Percentiles rank a stretch among this genome's conserved stretches.
Conservation (phyloP, 2,797 vertebrate species). For the Prionace glauca region DNA sequence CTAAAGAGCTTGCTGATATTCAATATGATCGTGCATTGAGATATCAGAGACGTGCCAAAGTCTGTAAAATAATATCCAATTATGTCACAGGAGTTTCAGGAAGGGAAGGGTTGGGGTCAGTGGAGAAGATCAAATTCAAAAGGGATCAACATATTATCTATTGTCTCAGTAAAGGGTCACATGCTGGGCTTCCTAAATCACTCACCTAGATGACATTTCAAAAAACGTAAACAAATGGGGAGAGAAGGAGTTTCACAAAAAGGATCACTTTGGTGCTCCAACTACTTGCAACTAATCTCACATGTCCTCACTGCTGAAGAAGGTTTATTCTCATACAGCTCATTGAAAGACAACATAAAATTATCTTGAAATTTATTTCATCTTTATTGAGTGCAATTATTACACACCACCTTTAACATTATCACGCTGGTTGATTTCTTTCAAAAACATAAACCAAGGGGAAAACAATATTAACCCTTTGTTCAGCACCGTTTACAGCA, state of each 20-base stretch:
- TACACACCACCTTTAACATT: conserved; percentile 27
- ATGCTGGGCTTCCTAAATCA: background rate
- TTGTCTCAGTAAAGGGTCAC: background rate
- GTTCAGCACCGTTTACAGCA: background rate
- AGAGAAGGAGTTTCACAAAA: no score
- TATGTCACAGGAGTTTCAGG: background rate
- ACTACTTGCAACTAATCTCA: background rate
- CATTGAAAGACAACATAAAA: background rate
- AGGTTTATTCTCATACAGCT: background rate
- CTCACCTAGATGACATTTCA: background rate
- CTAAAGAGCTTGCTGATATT: background rate
- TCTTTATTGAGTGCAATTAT: conserved; percentile 27
- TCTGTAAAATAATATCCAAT: background rate
- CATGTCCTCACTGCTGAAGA: background rate
- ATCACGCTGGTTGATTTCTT: background rate
- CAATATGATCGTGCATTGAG: background rate
- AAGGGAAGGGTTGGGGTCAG: background rate
- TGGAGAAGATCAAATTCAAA: background rate
- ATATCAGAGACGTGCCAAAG: background rate
- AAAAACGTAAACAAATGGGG: background rate
- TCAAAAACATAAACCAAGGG: conserved; percentile 9
- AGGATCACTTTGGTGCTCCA: background rate
- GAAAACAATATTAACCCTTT: background rate
- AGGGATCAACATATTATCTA: background rate
- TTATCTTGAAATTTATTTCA: background rate